These are phyloP conservation scores for Spheniscus humboldti DNA, from an alignment of 2,797 vertebrate species.

Conservation along the genomic window DNA sequence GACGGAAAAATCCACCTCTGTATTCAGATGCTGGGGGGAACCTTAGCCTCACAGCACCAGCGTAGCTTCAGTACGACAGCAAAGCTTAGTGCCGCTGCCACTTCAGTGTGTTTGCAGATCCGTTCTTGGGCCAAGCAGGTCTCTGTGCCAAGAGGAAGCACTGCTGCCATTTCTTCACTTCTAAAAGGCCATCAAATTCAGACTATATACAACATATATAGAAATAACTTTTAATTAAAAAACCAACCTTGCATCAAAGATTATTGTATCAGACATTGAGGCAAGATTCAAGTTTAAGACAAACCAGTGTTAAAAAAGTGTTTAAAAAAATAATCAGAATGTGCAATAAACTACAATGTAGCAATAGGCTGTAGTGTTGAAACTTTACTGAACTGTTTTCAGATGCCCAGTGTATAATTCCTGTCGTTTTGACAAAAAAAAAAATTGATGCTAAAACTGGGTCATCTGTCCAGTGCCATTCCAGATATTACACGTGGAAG, in stretches of 20 bases:
- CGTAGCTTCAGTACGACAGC: accelerated
- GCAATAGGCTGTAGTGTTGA: constrained; percentile 72
- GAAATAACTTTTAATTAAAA: constrained; percentile 82
- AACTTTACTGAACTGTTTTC: constrained; percentile 62
- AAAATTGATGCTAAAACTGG: constrained; percentile 6
- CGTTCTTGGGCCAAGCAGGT: background rate
- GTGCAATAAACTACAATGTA: constrained; percentile 75
- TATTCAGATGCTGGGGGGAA: background rate
- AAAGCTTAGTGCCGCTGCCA: background rate
- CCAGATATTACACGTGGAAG: constrained; percentile 27
- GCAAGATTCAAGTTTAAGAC: constrained; percentile 75
- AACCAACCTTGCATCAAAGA: constrained; percentile 71
- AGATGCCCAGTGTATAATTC: constrained; percentile 57
- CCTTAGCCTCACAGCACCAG: background rate
- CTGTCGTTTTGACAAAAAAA: constrained; percentile 28
- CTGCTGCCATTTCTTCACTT: background rate
- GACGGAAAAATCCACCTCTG: background rate
- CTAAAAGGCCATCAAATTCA: constrained; percentile 40
- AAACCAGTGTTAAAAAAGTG: constrained; percentile 71
- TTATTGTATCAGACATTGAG: constrained; percentile 70
- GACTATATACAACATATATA: constrained; percentile 60
- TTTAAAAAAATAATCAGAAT: constrained; percentile 72
- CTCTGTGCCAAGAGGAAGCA: background rate
- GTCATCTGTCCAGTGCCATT: constrained; percentile 55
- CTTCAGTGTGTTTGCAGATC: background rate